Percentiles rank a stretch among this genome's conserved stretches.
Conservation (phyloP, 2,797 vertebrate species). For the Hippoglossus hippoglossus region DNA sequence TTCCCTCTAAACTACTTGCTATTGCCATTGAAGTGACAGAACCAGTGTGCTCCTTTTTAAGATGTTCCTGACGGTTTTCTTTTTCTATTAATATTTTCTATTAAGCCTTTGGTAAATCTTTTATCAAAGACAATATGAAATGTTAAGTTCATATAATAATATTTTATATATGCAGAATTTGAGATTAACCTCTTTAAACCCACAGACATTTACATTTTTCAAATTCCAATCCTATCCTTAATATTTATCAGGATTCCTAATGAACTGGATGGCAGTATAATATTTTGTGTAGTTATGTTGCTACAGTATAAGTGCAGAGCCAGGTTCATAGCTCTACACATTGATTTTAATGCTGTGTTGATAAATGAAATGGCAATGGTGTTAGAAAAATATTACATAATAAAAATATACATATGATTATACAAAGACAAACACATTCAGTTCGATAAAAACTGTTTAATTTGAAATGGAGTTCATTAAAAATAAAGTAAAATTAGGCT, state of each 20-base stretch:
- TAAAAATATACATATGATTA: background rate
- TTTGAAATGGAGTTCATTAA: slow-evolving; percentile 57
- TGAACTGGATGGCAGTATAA: background rate
- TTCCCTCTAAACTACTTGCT: background rate
- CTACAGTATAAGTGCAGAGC: background rate
- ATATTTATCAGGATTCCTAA: background rate
- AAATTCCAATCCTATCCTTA: slow-evolving; percentile 3
- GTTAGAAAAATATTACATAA: background rate
- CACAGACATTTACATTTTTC: slow-evolving; percentile 17
- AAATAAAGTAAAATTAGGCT: slow-evolving; percentile 25
- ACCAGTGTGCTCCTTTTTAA: background rate
- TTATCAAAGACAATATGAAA: background rate
- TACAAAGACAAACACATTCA: slow-evolving; percentile 20
- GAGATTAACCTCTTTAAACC: background rate
- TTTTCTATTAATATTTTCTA: too few relatives aligned
- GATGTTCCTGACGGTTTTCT: background rate
- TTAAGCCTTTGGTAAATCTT: background rate
- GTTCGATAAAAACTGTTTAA: slow-evolving; percentile 64
- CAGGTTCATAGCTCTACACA: background rate
- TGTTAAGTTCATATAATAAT: background rate
- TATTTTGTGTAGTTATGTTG: too few relatives aligned
- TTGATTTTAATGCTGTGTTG: background rate
- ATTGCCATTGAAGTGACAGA: too few relatives aligned
- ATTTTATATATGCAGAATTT: slow-evolving; percentile 2
- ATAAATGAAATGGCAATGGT: background rate